Evolutionary conservation across 2,888 invertebrate species (phyloP).

Genomic region (Drosophila tanythrix): DNA sequence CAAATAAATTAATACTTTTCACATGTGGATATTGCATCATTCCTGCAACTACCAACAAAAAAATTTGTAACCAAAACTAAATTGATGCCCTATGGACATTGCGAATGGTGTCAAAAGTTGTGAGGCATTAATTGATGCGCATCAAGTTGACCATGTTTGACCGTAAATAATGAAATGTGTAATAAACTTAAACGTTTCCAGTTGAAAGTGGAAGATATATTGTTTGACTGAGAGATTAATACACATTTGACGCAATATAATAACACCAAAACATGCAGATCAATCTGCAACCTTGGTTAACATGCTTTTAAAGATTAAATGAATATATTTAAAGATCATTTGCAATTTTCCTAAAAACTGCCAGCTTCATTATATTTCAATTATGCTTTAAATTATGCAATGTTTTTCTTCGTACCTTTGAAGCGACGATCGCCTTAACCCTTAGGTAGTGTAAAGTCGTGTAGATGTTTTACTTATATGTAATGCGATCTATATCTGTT

Average conservation of each 20-base stretch:
- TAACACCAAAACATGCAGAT: neutral
- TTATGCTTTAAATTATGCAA: conserved; percentile 39
- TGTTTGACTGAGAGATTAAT: neutral
- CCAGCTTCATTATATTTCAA: neutral
- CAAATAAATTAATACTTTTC: conserved; percentile 34
- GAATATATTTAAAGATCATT: neutral
- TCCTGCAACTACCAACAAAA: conserved; percentile 24
- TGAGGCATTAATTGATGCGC: conserved; percentile 30
- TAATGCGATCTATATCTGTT: neutral
- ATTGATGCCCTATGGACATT: conserved; percentile 37
- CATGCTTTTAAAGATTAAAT: neutral
- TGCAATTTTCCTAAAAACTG: neutral
- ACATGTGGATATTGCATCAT: conserved; percentile 53
- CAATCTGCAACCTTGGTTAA: neutral
- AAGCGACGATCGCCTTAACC: neutral
- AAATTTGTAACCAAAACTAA: conserved; percentile 41
- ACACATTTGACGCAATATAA: neutral
- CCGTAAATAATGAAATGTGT: conserved; percentile 3
- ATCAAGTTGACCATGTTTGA: conserved; percentile 1
- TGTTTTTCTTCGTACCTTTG: neutral
- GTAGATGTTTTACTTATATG: no score
- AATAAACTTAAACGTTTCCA: conserved; percentile 10
- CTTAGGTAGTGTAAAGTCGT: neutral
- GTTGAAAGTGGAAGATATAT: neutral
- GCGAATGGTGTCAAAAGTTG: conserved; percentile 48